Conservation (phyloP, 2,113 vertebrate genomes). For the Phasianus colchicus region DNA sequence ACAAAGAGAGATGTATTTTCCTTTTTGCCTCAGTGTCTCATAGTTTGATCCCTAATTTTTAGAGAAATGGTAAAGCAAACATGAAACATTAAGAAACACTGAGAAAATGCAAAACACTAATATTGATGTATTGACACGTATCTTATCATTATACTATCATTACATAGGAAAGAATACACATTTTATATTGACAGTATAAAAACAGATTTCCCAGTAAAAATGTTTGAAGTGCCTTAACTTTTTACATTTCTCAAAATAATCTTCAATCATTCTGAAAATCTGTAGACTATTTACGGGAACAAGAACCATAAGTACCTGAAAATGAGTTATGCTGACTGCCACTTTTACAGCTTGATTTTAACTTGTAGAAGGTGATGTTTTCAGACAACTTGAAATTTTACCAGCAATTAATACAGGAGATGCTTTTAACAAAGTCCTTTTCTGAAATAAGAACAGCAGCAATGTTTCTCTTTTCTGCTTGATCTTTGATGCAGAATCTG, state of each 20-base stretch:
- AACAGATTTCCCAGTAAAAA: not conserved
- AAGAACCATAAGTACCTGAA: not conserved
- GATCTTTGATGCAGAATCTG: not conserved
- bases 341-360: not conserved
- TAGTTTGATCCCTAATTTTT: not conserved
- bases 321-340: rapidly evolving
- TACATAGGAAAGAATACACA: not conserved
- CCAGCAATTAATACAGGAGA: not conserved
- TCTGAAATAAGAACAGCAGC: not conserved
- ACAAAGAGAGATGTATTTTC: not conserved
- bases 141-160: not conserved
- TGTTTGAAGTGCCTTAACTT: not conserved
- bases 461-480: not conserved
- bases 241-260: not conserved
- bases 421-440: not conserved
- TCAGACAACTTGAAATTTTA: not conserved
- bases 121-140: not conserved
- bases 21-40: not conserved
- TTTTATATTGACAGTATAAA: not conserved
- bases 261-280: not conserved
- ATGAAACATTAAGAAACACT: not conserved
- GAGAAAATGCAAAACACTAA: not conserved
- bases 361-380: not conserved
- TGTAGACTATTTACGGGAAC: not conserved
- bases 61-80: not conserved